Evolutionary conservation across 1,140 invertebrate genomes (phyloP), one percentile per base, ranked within the genome.

Genomic region (Hypothenemus hampei): DNA sequence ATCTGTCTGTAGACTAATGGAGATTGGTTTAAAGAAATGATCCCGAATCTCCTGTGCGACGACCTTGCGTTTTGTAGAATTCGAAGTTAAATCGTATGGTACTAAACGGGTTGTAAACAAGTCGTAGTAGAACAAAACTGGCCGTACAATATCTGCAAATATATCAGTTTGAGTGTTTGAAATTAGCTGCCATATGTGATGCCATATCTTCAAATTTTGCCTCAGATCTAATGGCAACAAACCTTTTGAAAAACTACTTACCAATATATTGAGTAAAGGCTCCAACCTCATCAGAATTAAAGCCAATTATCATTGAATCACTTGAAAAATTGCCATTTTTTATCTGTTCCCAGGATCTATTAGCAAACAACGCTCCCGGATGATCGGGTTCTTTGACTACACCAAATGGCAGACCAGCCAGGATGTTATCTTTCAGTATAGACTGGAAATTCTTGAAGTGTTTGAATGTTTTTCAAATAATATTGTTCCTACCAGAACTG

Each of bases 231-330:
- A 6, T 26, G 16, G 18, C 10, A 10, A 21, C 26, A 24, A 29
- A 11, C 21, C 6, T 8, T 43, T 21, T 20, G 39, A 49, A 20
- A 18, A 44, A 2, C 13, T 4, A 46, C 4, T 7, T 41, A 36
- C n/a, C n/a, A n/a, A n/a, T n/a, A n/a, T n/a, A n/a, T n/a, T 49
- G 5, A 1, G 50, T 54, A 24, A 59, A 43, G 15, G 56, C 29
- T n/a, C n/a, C n/a, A n/a, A n/a, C n/a, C 55, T 68, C 65, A 33
- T 63, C 52, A 6, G 65, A 67, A 53, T 61, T 69, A 35, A 59
- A 58, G 15, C 67, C 67, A 11, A 68, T 55, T 15, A 69, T 51
- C 8, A 58, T 31, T 18, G 67, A 62, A 15, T 68, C 60, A 19
- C 56, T 51, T 31, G 58, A 39, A 53, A 65, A 67, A 11, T 62